Percentiles rank a stretch among this genome's conserved stretches.
phyloP scores from a whole-genome alignment of 2,113 vertebrate species.

The Rhizomys pruinosus region DNA sequence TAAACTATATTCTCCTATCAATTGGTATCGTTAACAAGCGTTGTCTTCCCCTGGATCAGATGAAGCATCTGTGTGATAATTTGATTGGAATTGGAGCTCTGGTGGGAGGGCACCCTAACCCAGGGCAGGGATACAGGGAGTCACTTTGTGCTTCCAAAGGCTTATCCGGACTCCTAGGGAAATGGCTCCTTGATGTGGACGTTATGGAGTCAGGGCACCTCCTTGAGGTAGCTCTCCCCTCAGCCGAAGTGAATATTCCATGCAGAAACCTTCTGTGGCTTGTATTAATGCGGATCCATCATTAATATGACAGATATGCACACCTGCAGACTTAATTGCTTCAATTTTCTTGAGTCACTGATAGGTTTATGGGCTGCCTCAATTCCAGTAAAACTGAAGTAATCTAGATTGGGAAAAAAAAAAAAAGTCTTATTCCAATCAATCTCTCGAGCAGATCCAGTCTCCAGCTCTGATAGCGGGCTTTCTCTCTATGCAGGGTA shows the following conservation, averaged over 20 bases:
- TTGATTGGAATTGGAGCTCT: neutral
- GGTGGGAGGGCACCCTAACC: neutral
- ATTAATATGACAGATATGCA: constrained; percentile 85
- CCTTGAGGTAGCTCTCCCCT: neutral
- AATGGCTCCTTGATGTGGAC: neutral
- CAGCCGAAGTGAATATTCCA: fast-evolving
- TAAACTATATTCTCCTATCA: neutral
- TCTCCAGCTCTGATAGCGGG: constrained; percentile 79
- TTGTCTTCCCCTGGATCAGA: neutral
- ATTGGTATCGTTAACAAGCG: neutral
- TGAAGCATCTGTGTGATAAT: neutral
- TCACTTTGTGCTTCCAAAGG: neutral
- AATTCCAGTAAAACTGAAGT: constrained; percentile 86
- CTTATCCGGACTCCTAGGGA: neutral
- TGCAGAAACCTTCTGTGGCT: constrained; percentile 75
- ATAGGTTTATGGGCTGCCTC: constrained; percentile 84
- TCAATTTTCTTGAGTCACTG: constrained; percentile 80
- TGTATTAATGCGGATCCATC: constrained; percentile 82
- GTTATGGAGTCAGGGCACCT: neutral
- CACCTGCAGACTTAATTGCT: constrained; percentile 87
- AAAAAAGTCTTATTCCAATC: constrained; percentile 81
- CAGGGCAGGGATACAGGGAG: fast-evolving
- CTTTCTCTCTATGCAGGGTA: constrained; percentile 79
- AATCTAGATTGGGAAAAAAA: constrained; percentile 81
- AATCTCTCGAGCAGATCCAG: constrained; percentile 64